These are phyloP conservation scores for Brachionus asplanchnoidis DNA, from an alignment of 1,140 invertebrate genomes.

Conservation along the genomic window DNA sequence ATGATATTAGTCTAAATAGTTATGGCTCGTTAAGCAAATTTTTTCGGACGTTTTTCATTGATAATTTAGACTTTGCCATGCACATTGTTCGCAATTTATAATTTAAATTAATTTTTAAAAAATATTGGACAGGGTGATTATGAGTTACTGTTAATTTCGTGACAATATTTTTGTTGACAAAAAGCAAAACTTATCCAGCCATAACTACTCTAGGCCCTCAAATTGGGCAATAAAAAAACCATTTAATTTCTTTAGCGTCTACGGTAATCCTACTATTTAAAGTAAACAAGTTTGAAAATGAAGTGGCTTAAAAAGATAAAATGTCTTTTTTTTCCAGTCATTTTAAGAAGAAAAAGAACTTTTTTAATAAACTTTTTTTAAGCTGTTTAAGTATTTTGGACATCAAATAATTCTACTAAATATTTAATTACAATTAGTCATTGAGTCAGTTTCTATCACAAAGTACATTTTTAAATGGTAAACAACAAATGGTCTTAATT, in stretches of 20 bases:
- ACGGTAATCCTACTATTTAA: not conserved
- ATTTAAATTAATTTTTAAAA: not conserved
- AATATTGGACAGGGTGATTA: not conserved
- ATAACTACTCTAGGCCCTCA: not conserved
- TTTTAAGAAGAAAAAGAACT: too few relatives aligned
- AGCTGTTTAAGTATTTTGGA: too few relatives aligned
- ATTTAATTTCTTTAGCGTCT: not conserved
- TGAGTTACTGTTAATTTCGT: not conserved
- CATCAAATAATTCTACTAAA: too few relatives aligned
- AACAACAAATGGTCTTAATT: too few relatives aligned
- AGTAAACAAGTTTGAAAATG: too few relatives aligned
- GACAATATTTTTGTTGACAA: not conserved
- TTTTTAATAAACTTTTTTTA: too few relatives aligned
- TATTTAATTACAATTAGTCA: too few relatives aligned
- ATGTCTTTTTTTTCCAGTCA: too few relatives aligned
- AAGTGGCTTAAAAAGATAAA: too few relatives aligned
- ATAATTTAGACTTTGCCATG: not conserved
- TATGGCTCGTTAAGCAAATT: not conserved
- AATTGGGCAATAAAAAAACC: not conserved
- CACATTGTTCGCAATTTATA: not conserved
- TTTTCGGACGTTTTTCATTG: not conserved
- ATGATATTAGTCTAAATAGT: not conserved
- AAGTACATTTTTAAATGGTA: too few relatives aligned
- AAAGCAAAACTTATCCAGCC: not conserved
- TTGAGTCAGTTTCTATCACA: too few relatives aligned